Evolutionary conservation across 1,140 invertebrate species (phyloP).

Genomic region (Melitaea cinxia): DNA sequence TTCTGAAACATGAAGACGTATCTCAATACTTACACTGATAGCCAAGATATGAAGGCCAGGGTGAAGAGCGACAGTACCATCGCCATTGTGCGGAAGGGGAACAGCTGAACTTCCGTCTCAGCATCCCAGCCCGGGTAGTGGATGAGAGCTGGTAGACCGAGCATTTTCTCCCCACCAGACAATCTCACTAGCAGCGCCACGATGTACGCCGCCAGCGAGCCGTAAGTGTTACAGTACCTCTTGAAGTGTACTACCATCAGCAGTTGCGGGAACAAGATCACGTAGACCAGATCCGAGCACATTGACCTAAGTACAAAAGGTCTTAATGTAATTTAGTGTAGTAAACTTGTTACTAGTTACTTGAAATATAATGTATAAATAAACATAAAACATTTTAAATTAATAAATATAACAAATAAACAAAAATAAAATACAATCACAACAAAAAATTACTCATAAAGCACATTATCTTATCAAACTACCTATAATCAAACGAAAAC

Average conservation of each 20-base stretch:
- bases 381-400: no score
- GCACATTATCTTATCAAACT: no score
- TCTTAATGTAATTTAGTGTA: no score
- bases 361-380: no score
- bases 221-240: slow-evolving; percentile 97
- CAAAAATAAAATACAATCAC: no score
- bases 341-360: no score
- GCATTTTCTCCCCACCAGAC: slow-evolving; percentile 91
- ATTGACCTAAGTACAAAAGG: slow-evolving; percentile 86
- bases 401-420: no score
- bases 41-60: slow-evolving; percentile 89
- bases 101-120: slow-evolving; percentile 87
- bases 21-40: slow-evolving; percentile 84
- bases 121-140: slow-evolving; percentile 94
- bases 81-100: slow-evolving; percentile 95
- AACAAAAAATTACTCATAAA: no score
- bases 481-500: no score
- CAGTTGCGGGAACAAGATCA: slow-evolving; percentile 98
- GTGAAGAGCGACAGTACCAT: slow-evolving; percentile 92
- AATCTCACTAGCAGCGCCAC: slow-evolving; percentile 94
- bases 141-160: slow-evolving; percentile 92
- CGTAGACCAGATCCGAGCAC: slow-evolving; percentile 98
- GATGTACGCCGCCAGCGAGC: slow-evolving; percentile 94
- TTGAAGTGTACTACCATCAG: slow-evolving; percentile 98
- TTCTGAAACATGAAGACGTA: no score